A percentile compares a stretch with the other conserved stretches of the same genome.
phyloP scores from a whole-genome alignment of 2,888 invertebrate genomes.

The Chelonus formosanus region DNA sequence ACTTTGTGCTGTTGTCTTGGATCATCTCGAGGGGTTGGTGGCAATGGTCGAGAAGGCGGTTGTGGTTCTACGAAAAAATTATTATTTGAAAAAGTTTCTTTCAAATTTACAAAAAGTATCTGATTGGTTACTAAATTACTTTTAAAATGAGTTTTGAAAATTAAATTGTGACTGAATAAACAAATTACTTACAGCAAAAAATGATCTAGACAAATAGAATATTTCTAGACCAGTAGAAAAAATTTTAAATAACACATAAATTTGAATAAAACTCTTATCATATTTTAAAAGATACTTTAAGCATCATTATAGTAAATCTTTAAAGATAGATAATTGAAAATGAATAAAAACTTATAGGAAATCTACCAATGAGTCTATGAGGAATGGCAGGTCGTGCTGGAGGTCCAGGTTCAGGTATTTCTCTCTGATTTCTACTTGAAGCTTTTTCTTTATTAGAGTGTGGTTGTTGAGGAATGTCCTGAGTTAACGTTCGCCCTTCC shows the following conservation, averaged over 20 bases:
- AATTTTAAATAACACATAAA: no score
- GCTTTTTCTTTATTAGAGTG: constrained; percentile 58
- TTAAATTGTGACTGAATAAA: no score
- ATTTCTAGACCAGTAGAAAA: neutral
- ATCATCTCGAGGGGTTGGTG: no score
- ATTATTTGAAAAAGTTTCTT: no score
- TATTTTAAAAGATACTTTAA: no score
- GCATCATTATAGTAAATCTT: no score
- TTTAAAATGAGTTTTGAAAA: no score
- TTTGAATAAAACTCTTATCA: no score
- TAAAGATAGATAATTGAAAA: constrained; percentile 9
- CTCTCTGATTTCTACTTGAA: constrained; percentile 59
- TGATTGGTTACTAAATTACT: no score
- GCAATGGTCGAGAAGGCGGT: constrained; percentile 76
- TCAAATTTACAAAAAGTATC: no score
- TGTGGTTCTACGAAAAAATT: constrained; percentile 74
- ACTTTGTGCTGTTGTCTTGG: no score
- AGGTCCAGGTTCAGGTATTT: constrained; percentile 82
- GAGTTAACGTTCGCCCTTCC: constrained; percentile 75
- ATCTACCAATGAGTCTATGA: constrained; percentile 81
- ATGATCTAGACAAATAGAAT: neutral
- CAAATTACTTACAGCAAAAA: no score
- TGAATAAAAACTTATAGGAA: neutral
- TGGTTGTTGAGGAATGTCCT: constrained; percentile 63
- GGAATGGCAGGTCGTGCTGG: constrained; percentile 89